Evolutionary conservation across 2,113 vertebrate species (phyloP).

Genomic region (Bos javanicus): DNA sequence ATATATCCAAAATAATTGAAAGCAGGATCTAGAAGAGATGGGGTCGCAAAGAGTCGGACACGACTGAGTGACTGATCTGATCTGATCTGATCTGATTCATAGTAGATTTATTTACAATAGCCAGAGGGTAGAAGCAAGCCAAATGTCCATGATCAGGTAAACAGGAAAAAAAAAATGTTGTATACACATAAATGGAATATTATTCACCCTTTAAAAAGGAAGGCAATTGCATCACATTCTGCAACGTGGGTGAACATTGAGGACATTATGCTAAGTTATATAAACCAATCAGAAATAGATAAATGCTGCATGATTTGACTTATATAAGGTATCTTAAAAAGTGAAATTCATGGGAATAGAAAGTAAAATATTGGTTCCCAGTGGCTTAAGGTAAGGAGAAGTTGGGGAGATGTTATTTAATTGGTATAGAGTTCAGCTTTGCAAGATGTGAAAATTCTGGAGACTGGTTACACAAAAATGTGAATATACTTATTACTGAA

Average conservation of each 20-base stretch:
- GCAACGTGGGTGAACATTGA: neutral
- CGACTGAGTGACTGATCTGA: no score
- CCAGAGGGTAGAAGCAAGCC: neutral
- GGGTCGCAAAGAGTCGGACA: no score
- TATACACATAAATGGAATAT: neutral
- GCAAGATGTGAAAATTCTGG: neutral
- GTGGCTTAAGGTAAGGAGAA: neutral
- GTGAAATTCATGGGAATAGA: neutral
- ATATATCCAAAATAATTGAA: neutral
- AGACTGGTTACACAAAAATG: neutral
- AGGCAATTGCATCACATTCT: neutral
- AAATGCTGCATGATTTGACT: neutral
- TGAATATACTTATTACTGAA: neutral
- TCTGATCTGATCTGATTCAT: neutral
- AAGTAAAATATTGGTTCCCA: neutral
- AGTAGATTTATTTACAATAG: neutral
- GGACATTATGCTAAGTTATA: neutral
- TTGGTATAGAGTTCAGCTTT: neutral
- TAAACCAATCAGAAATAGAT: neutral
- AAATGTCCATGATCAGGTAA: neutral
- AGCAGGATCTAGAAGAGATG: neutral
- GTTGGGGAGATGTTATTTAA: neutral
- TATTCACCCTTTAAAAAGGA: neutral
- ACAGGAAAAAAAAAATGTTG: neutral
- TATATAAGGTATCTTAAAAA: neutral